phyloP scores from a whole-genome alignment of 2,888 invertebrate species.

The Chloromyia formosa region DNA sequence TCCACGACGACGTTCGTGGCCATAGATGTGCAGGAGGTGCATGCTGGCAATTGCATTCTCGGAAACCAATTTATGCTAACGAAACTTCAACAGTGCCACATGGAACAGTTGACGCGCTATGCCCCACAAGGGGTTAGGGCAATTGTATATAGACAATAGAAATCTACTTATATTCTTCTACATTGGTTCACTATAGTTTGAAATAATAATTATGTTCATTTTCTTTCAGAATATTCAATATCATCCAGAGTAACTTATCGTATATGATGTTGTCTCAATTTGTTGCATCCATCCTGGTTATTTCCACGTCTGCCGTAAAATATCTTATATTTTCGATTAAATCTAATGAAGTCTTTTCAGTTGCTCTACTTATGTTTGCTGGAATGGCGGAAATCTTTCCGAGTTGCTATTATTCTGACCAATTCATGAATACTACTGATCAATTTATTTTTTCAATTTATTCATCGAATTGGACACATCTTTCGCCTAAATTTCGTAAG shows the following conservation, averaged over 20 bases:
- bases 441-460: slow-evolving; percentile 25
- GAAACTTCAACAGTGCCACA: no score
- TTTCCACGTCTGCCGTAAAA: neutral
- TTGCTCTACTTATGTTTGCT: neutral
- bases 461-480: slow-evolving; percentile 40
- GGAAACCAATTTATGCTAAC: no score
- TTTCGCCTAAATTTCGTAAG: slow-evolving; percentile 15
- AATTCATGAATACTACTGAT: slow-evolving; percentile 3
- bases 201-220: no score
- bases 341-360: neutral
- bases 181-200: no score
- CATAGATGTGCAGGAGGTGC: no score
- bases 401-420: slow-evolving; percentile 22
- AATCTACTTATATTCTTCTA: no score
- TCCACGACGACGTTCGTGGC: no score
- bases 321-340: neutral
- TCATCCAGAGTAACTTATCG: neutral
- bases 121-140: no score
- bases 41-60: no score
- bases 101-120: no score
- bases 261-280: slow-evolving; percentile 2
- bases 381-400: neutral
- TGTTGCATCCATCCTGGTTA: neutral
- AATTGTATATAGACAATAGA: no score
- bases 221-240: neutral